Evolutionary conservation across 2,888 invertebrate genomes (phyloP), one percentile per base, ranked within the genome.

Genomic region (Andrena bucephala): DNA sequence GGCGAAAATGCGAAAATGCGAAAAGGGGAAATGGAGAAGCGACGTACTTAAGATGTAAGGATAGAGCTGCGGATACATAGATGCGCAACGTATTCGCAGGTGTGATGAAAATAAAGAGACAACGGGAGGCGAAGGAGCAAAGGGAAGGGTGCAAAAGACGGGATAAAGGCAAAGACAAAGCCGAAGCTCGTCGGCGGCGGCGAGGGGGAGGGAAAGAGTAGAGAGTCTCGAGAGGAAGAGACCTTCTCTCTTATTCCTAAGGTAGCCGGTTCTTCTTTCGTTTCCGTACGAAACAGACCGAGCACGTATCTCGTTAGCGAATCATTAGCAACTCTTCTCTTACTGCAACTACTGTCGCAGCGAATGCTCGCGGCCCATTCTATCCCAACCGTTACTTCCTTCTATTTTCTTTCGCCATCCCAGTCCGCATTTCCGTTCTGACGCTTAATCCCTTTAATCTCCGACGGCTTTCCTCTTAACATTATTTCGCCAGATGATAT

Each of bases 221-320:
- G 59, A 69, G 69, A 81, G 81, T 81, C 85, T 85, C 85, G 52
- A 85, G 86, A 74, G 81, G 78, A 77, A 83, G 68, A 71, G 62
- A 65, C 52, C 74, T 62, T 79, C 72, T 72, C 79, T 77, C 33
- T 79, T 73, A 60, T 76, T 85, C 65, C 33, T 66, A 69, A 80
- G 77, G 67, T 62, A 68, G 71, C 62, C 76, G 54, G 74, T 68
- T 83, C 84, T 77, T 87, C 81, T 78, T 78, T 50, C 83, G 79
- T 83, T 52, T 71, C 75, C 63, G 81, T 76, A 79, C 52, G 66
- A 89, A 89, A 86, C 85, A 85, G 78, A 87, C 85, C 87, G 87
- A 88, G 91, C 90, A 89, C 90, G 91, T 90, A 90, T 87, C 91
- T 92, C 92, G 92, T 92, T 92, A 92, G 90, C 88, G 90, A 92